Evolutionary conservation across 2,113 vertebrate genomes (phyloP), one percentile per base, ranked within the genome.

Genomic region (Python bivittatus): DNA sequence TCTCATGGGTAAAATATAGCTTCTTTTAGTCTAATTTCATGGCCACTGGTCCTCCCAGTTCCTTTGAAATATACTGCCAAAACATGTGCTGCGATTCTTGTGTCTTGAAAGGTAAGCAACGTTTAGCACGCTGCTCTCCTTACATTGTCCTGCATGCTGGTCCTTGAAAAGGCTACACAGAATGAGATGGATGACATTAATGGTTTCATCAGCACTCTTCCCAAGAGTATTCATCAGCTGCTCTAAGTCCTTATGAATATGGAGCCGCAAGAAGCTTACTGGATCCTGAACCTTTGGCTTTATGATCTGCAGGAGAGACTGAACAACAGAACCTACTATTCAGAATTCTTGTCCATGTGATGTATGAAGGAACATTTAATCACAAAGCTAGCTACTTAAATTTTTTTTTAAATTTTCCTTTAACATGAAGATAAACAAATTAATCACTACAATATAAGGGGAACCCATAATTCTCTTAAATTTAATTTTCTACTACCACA

Each of bases 201-300:
- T 53, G 0, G 98, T 96, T 91, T 99, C 99, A 10, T 99, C 99
- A 0, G 97, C 95, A 1, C 98, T 98, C 93, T 97, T 98, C 27
- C 98, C 98, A 95, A 99, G 97, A 33, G 89, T 98, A 92, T 33
- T 97, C 33, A 90, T 98, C 27, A 99, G 94, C 95, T 98, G 98
- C 64, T 97, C 95, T 93, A 99, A 3, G 95, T 99, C 98, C 91
- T 98, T 97, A 93, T 9, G 88, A 92, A 99, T 48, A 38, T 99
- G 99, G 60, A 91, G 95, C 91, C 96, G 90, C 56, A 99, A 97
- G 94, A 99, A 99, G 0, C 0, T 22, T 68, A 48, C 91, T 0
- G 96, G 92, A 0, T 99, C 53, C 0, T 0, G 0, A 53, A 98
- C 98, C 0, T 1, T 17, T 0, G 98, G 98, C 89, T 98, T 98